Percentiles rank a stretch among this genome's conserved stretches.
phyloP scores from a whole-genome alignment of 1,140 invertebrate genomes.

The Lepidurus apus region DNA sequence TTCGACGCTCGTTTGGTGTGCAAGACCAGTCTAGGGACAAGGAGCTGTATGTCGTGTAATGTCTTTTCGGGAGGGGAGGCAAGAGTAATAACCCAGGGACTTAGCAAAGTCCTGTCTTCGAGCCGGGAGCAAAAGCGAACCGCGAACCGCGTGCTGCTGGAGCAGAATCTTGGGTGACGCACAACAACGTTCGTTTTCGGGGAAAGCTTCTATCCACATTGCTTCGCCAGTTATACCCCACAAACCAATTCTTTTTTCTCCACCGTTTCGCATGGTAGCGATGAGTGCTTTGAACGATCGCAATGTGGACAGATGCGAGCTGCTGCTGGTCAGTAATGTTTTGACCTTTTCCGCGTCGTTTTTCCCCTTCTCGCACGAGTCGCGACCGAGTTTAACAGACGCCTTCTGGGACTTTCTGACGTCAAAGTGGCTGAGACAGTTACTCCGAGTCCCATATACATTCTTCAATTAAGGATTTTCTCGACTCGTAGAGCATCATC shows the following conservation, averaged over 20 bases:
- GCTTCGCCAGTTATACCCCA: too few species aligned
- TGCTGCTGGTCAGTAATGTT: conserved; percentile 13
- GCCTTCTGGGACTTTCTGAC: conserved; percentile 8
- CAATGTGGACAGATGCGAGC: not conserved
- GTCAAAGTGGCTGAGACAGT: not conserved
- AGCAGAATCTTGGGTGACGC: not conserved
- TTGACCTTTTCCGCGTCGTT: not conserved
- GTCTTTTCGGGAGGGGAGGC: not conserved
- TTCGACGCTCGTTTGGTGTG: not conserved
- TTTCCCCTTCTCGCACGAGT: not conserved
- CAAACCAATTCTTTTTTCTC: too few species aligned
- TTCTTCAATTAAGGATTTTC: not conserved
- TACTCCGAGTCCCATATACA: not conserved
- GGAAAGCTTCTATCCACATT: too few species aligned
- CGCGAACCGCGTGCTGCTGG: not conserved
- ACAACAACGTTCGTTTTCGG: not conserved
- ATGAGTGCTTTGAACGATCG: not conserved
- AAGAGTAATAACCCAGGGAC: not conserved
- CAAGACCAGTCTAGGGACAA: not conserved
- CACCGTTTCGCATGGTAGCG: too few species aligned
- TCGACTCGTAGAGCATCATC: too few species aligned
- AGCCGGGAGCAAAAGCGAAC: not conserved
- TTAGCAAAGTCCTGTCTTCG: not conserved
- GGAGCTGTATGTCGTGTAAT: not conserved
- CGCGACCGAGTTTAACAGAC: not conserved